These are phyloP conservation scores for Stichodactyla helianthus DNA, from an alignment of 64 coral and sea anemone genomes.

Conservation along the genomic window DNA sequence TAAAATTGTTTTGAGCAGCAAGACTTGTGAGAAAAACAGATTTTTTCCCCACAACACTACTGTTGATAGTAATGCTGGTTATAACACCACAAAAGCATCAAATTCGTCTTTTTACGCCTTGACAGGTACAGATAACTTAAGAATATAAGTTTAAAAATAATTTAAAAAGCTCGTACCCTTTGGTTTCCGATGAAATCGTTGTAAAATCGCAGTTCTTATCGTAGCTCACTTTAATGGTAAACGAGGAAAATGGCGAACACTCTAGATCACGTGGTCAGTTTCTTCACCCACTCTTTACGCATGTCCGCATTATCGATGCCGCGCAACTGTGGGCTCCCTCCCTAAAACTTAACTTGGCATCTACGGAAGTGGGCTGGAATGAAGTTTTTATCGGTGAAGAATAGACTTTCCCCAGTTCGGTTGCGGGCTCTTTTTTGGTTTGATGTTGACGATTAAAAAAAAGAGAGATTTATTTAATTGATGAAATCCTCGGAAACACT, in stretches of 20 bases:
- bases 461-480: no score
- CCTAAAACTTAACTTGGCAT: no score
- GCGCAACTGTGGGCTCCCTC: background rate
- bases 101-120: background rate
- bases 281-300: background rate
- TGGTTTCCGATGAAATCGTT: background rate
- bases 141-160: background rate
- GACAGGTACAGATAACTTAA: background rate
- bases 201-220: background rate
- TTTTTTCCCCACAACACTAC: background rate
- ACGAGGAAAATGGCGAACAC: background rate
- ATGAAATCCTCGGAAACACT: no score
- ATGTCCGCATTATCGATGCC: background rate
- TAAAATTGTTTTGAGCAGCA: background rate
- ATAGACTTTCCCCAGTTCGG: no score
- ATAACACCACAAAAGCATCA: background rate
- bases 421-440: no score
- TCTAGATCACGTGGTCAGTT: background rate
- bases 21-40: background rate
- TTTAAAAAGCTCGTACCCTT: background rate
- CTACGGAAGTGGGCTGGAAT: no score
- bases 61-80: background rate
- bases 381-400: no score
- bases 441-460: no score
- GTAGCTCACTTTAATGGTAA: background rate